Percentiles rank a stretch among this genome's conserved stretches.
These are phyloP conservation scores for Notiomystis cincta DNA, from an alignment of 2,113 vertebrate genomes.

Conservation along the genomic window DNA sequence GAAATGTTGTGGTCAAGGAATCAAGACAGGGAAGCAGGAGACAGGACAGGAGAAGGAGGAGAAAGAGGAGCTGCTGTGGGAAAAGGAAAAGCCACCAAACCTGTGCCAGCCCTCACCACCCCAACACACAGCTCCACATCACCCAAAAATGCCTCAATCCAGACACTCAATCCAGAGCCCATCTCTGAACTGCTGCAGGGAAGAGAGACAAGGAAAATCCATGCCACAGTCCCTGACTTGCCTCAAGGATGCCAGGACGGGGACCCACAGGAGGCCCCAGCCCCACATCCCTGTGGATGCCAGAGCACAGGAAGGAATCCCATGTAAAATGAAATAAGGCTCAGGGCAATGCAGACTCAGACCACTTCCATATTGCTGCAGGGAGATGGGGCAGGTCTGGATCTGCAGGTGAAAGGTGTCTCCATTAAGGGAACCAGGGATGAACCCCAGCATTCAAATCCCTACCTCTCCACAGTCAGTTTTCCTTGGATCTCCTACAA, in stretches of 20 bases:
- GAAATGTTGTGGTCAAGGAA: not conserved
- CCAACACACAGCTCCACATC: not conserved
- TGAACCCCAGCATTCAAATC: not conserved
- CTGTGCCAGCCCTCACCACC: not conserved
- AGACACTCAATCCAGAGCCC: accelerated
- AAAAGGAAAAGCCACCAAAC: not conserved
- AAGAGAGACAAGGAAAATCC: not conserved
- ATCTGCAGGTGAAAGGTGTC: not conserved
- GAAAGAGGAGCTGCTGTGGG: not conserved
- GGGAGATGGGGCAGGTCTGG: accelerated
- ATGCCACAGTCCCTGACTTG: accelerated
- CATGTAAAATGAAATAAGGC: accelerated
- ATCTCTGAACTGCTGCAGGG: not conserved
- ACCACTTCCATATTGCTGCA: accelerated
- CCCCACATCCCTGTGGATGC: accelerated
- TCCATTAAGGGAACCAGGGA: accelerated
- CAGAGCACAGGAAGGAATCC: accelerated
- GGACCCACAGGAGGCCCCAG: not conserved
- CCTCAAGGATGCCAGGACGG: accelerated
- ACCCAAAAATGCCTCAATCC: not conserved
- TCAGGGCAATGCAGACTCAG: not conserved
- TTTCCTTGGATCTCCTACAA: not conserved
- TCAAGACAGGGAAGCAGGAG: not conserved
- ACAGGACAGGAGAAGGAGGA: not conserved
- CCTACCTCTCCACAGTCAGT: accelerated